phyloP scores from a whole-genome alignment of 2,797 vertebrate species.

The Decapterus maruadsi region DNA sequence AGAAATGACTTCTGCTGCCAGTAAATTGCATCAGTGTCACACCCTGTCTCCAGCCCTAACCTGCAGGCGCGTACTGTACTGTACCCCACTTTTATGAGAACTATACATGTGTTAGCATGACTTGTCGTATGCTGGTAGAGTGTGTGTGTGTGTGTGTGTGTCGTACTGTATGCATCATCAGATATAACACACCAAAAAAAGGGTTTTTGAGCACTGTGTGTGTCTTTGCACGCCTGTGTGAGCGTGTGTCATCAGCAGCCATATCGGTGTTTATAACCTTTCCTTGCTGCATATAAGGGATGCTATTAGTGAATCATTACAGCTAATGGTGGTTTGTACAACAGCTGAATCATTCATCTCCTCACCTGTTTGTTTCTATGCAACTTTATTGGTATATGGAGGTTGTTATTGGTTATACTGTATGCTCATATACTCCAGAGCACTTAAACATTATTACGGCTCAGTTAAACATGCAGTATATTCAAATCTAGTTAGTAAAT shows the following conservation, averaged over 20 bases:
- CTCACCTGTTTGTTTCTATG: conserved; percentile 42
- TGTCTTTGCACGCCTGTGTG: conserved; percentile 38
- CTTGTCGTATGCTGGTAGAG: conserved; percentile 60
- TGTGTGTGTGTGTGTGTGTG: conserved; percentile 64
- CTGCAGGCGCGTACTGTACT: conserved; percentile 18
- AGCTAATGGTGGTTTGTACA: conserved; percentile 20
- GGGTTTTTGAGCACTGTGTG: conserved; percentile 8
- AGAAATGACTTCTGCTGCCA: background rate
- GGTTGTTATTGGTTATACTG: background rate
- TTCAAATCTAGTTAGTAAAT: background rate
- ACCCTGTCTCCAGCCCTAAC: background rate
- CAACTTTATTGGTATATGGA: conserved; percentile 3
- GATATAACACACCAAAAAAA: conserved; percentile 36
- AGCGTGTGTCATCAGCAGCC: conserved; percentile 43
- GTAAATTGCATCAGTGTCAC: conserved; percentile 1
- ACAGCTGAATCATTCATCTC: conserved; percentile 42
- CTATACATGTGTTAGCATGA: conserved; percentile 77
- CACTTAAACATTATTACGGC: background rate
- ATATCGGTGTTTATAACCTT: conserved; percentile 33
- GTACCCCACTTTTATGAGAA: conserved; percentile 69
- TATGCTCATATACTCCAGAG: background rate
- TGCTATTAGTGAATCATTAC: conserved; percentile 35
- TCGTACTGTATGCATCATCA: conserved; percentile 70
- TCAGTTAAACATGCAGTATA: background rate
- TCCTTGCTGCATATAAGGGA: conserved; percentile 31